Evolutionary conservation across 2,797 vertebrate genomes (phyloP), one percentile per base, ranked within the genome.

Genomic region (Argyrosomus regius): DNA sequence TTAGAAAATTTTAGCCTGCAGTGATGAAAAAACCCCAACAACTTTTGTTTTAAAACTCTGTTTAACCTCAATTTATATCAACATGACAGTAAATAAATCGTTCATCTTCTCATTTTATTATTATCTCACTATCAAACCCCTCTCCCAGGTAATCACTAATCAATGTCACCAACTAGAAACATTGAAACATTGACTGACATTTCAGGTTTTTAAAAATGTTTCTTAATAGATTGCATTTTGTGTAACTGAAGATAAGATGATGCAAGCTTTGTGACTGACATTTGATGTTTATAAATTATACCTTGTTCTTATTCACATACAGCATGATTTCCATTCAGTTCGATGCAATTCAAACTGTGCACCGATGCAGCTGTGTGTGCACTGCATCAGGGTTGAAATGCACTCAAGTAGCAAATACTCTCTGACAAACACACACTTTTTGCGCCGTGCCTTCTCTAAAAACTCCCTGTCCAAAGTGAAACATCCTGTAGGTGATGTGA

Each of bases 401-500:
- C 22, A 31, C 9, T 62, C 31, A 66, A 54, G 85, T 28, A 56
- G 24, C 35, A 74, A 52, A 64, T 50, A 64, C 14, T 26, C 41
- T 61, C 45, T 61, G 14, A 20, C 1, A n/a, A 1, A 75, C 48
- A 80, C 59, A 52, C 13, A 39, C 20, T 24, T 16, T 31, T 66
- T 20, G 22, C 13, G 5, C 39, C 26, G 18, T 58, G 8, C 17
- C 63, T 71, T 41, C 61, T 14, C 20, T 31, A 49, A 24, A 56
- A 62, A 41, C 69, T 57, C 57, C 20, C 18, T 45, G 26, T 61
- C 49, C 41, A 41, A 69, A 66, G 17, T 56, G 70, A 60, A 57
- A 56, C 54, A 75, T 71, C 75, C 75, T 85, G 65, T 63, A 72
- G 69, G 73, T 70, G 79, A 76, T 82, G 41, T 74, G 69, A 82